Evolutionary conservation across 2,888 invertebrate species (phyloP).

Genomic region (Sepioteuthis lessoniana): DNA sequence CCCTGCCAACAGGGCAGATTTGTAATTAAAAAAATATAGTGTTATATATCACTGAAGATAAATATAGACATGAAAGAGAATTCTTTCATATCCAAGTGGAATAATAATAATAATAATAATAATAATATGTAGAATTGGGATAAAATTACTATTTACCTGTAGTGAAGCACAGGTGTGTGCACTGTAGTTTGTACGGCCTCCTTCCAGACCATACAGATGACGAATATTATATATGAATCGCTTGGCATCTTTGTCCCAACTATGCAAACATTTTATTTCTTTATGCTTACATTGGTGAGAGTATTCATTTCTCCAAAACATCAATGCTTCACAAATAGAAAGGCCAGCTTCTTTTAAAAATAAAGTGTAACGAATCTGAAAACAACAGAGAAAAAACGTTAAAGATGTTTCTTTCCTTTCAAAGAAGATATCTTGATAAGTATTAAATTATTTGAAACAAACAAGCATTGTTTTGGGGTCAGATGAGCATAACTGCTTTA

Average conservation of each 20-base stretch:
- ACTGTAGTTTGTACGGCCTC: conserved; percentile 80
- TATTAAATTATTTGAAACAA: too few relatives aligned
- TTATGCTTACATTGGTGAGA: conserved; percentile 75
- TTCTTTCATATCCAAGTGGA: too few relatives aligned
- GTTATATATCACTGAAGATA: too few relatives aligned
- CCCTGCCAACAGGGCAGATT: too few relatives aligned
- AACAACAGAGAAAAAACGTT: neutral
- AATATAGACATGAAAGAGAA: too few relatives aligned
- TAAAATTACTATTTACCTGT: conserved; percentile 77
- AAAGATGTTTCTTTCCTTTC: too few relatives aligned
- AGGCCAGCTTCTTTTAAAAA: conserved; percentile 84
- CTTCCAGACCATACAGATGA: conserved; percentile 84
- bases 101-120: too few relatives aligned
- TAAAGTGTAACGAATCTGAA: conserved; percentile 80
- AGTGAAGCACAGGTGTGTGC: conserved; percentile 80
- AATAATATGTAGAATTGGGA: neutral
- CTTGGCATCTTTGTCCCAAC: conserved; percentile 80
- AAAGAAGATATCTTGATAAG: too few relatives aligned
- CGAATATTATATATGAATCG: conserved; percentile 82
- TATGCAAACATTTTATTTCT: conserved; percentile 78
- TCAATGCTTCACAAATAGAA: conserved; percentile 80
- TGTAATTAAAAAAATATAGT: too few relatives aligned
- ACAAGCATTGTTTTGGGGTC: too few relatives aligned
- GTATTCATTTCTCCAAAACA: conserved; percentile 82
- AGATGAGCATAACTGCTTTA: too few relatives aligned